Evolutionary conservation across 2,113 vertebrate genomes (phyloP).

Genomic region (Protomyctophum bolini): DNA sequence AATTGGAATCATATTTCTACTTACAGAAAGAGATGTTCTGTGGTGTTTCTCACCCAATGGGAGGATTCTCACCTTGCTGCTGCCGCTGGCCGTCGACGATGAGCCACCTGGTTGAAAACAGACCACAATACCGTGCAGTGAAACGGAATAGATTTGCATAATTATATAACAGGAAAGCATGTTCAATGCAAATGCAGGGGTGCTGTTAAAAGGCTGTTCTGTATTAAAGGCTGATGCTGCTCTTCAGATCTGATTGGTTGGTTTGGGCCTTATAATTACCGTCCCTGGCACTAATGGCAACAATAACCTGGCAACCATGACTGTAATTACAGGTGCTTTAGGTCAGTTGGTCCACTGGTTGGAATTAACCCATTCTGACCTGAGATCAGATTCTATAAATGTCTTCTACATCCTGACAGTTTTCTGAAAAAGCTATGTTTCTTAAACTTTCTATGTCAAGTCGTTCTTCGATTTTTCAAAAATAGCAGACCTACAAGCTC

Average conservation of each 20-base stretch:
- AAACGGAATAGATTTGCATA: conserved; percentile 68
- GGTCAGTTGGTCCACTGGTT: conserved; percentile 69
- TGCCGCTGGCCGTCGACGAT: conserved; percentile 38
- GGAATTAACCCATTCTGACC: no score
- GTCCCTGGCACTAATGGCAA: conserved; percentile 79
- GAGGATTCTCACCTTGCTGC: conserved; percentile 64
- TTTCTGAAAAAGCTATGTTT: no score
- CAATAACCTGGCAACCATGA: conserved; percentile 87
- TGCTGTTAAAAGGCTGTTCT: conserved; percentile 33
- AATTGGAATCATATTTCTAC: background rate
- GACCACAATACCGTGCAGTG: conserved; percentile 51
- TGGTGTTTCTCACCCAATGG: background rate
- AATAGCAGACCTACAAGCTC: no score
- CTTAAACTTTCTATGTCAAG: no score
- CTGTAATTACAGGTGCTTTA: conserved; percentile 47
- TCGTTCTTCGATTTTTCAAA: no score
- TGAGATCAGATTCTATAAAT: no score
- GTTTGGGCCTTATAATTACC: conserved; percentile 53
- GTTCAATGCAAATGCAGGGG: conserved; percentile 74
- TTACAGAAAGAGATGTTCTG: background rate
- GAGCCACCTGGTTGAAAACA: conserved; percentile 73
- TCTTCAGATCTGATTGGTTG: conserved; percentile 52
- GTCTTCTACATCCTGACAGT: no score
- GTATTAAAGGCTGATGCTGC: conserved; percentile 21
- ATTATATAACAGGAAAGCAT: conserved; percentile 63